Conservation (phyloP, 2,797 vertebrate genomes). For the Clarias platycephalus region DNA sequence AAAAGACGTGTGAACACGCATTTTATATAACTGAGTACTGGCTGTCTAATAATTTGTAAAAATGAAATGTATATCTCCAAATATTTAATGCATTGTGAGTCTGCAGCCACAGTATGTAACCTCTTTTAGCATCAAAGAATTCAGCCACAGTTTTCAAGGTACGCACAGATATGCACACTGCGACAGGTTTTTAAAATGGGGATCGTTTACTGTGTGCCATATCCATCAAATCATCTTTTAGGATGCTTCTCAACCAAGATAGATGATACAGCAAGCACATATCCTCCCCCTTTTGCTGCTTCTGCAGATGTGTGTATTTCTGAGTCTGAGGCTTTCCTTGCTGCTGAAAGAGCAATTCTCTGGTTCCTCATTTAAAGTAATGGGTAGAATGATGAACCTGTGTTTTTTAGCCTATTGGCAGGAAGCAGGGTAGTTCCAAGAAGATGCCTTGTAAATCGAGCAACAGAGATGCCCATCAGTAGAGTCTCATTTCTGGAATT, state of each 20-base stretch:
- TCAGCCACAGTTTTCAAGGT: background rate
- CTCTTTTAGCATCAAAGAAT: background rate
- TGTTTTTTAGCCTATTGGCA: constrained; percentile 52
- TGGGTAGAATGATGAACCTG: constrained; percentile 51
- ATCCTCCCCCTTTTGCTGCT: constrained; percentile 8
- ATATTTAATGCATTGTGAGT: background rate
- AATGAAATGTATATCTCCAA: background rate
- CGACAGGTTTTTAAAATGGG: background rate
- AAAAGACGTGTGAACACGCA: background rate
- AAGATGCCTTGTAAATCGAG: constrained; percentile 51
- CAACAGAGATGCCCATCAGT: constrained; percentile 25
- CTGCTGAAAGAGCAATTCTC: constrained; percentile 51
- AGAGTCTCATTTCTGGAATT: constrained; percentile 36
- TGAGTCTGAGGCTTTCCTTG: constrained; percentile 30
- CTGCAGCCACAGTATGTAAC: background rate
- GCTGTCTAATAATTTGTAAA: background rate
- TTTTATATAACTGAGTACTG: background rate
- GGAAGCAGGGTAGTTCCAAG: constrained; percentile 23
- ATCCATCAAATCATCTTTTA: constrained; percentile 26
- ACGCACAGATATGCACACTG: background rate
- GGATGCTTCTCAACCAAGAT: constrained; percentile 13
- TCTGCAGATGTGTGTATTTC: constrained; percentile 34
- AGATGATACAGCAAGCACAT: background rate
- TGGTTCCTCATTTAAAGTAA: constrained; percentile 44
- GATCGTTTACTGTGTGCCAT: background rate